phyloP scores from a whole-genome alignment of 2,888 invertebrate species.

The Chrysomela aeneicollis region DNA sequence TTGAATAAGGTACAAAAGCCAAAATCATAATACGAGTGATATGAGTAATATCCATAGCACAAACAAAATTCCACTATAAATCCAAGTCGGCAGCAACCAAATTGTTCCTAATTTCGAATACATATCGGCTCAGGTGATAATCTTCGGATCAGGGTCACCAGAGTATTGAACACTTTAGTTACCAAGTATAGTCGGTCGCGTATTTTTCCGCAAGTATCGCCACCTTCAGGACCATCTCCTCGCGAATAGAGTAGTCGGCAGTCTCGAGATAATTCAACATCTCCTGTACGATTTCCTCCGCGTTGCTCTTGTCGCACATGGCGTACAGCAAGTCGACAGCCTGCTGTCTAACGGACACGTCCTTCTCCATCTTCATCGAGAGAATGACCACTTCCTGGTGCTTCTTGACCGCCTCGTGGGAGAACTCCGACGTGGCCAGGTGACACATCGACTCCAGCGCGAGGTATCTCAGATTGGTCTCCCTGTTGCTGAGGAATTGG shows the following conservation, averaged over 20 bases:
- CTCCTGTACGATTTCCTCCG: conserved; percentile 99
- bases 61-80: too few relatives aligned
- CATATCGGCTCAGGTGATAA: too few relatives aligned
- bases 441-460: conserved; percentile 99
- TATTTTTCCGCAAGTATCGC: conserved; percentile 99
- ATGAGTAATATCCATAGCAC: too few relatives aligned
- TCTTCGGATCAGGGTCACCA: too few relatives aligned
- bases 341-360: conserved; percentile 96
- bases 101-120: too few relatives aligned
- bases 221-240: conserved; percentile 99
- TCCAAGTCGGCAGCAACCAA: too few relatives aligned
- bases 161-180: too few relatives aligned
- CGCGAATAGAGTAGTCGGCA: conserved; percentile 98
- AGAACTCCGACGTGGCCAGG: conserved; percentile 98
- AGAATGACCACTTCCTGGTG: conserved; percentile 99
- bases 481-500: conserved; percentile 95
- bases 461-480: conserved; percentile 96
- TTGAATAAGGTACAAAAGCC: too few relatives aligned
- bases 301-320: conserved; percentile 99
- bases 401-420: conserved; percentile 99
- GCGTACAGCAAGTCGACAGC: conserved; percentile 98
- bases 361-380: conserved; percentile 99
- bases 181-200: conserved; percentile 99
- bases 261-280: conserved; percentile 99
- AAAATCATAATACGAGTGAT: too few relatives aligned